Conservation (phyloP, 2,797 vertebrate genomes). For the Petrocephalus sullivani region DNA sequence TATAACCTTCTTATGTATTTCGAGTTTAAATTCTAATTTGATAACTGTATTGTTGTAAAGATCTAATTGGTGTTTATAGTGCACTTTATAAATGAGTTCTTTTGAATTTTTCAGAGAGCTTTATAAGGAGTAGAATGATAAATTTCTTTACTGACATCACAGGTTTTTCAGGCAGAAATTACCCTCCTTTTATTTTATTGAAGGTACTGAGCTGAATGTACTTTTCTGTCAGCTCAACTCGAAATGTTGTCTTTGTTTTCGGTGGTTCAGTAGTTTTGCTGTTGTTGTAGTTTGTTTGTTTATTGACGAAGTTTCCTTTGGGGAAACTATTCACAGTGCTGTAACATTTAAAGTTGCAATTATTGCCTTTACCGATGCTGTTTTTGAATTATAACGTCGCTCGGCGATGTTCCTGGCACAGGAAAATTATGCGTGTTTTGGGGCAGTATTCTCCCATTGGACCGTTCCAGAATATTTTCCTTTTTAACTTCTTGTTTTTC, state of each 20-base stretch:
- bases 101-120: conserved; percentile 47
- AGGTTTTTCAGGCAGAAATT: conserved; percentile 41
- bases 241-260: conserved; percentile 39
- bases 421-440: conserved; percentile 26
- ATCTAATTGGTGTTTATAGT: conserved; percentile 56
- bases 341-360: conserved; percentile 33
- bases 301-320: conserved; percentile 37
- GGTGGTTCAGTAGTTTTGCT: conserved; percentile 42
- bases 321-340: conserved; percentile 38
- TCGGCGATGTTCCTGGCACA: conserved; percentile 26
- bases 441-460: conserved; percentile 23
- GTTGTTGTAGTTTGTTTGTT: conserved; percentile 42
- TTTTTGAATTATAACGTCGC: conserved; percentile 31
- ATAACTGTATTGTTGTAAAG: conserved; percentile 51
- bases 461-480: conserved; percentile 1
- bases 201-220: conserved; percentile 48
- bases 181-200: conserved; percentile 38
- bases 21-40: conserved; percentile 51
- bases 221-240: conserved; percentile 30
- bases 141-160: conserved; percentile 40
- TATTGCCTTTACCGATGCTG: conserved; percentile 36
- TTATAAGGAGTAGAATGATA: conserved; percentile 43
- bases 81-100: conserved; percentile 55
- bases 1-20: conserved; percentile 51
- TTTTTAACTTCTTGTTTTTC: conserved; percentile 4